Percentiles rank a stretch among this genome's conserved stretches.
Conservation (phyloP, 2,888 invertebrate species). For the Stenichneumon culpator region DNA sequence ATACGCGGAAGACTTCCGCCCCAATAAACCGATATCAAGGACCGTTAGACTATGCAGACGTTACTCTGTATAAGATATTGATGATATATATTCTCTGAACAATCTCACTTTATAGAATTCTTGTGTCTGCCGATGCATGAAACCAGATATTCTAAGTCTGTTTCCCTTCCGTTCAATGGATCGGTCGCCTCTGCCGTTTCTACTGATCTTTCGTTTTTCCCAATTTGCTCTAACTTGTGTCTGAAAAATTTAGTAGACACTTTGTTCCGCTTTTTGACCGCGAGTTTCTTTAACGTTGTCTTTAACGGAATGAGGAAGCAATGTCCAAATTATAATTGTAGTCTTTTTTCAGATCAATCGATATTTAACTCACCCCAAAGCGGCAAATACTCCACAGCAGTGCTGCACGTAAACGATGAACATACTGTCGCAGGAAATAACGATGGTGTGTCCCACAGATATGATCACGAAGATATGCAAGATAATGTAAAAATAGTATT, state of each 20-base stretch:
- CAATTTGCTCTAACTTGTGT: constrained; percentile 16
- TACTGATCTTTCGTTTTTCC: background rate
- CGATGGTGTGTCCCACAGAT: constrained; percentile 6
- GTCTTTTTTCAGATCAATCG: background rate
- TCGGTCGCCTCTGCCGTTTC: background rate
- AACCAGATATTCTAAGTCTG: constrained; percentile 8
- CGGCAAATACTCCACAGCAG: constrained; percentile 37
- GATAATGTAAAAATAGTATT: constrained; percentile 58
- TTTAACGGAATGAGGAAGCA: background rate
- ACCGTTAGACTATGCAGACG: background rate
- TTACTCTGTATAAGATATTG: background rate
- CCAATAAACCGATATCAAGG: too few species aligned
- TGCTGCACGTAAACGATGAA: constrained; percentile 27
- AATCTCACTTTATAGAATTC: constrained; percentile 37
- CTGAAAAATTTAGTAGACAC: background rate
- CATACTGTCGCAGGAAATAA: background rate
- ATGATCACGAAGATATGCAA: constrained; percentile 27
- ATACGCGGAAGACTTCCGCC: too few species aligned
- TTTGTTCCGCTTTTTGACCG: background rate
- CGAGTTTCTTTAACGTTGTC: background rate
- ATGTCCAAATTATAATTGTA: background rate
- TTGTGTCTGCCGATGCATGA: constrained; percentile 46
- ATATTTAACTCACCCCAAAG: constrained; percentile 30
- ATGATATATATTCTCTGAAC: constrained; percentile 12
- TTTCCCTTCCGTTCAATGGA: background rate